A percentile compares a stretch with the other conserved stretches of the same genome.
These are phyloP conservation scores for Holotrichia oblita DNA, from an alignment of 1,140 invertebrate genomes.

Conservation along the genomic window DNA sequence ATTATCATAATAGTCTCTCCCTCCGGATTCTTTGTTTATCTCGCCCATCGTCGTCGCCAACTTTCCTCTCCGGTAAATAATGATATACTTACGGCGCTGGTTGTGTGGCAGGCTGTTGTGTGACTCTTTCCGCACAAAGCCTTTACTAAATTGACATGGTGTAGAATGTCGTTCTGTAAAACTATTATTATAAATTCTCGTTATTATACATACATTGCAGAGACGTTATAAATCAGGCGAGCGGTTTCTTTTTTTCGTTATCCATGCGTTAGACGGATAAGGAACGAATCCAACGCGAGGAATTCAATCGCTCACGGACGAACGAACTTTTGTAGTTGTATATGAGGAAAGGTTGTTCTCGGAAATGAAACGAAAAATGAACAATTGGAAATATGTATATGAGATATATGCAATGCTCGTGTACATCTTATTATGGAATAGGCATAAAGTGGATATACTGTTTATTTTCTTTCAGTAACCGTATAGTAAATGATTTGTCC, in stretches of 20 bases:
- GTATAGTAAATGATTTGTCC: too few relatives aligned
- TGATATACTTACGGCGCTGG: constrained; percentile 13
- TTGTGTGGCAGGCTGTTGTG: background rate
- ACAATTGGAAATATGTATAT: too few relatives aligned
- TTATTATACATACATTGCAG: constrained; percentile 27
- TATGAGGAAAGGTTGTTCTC: constrained; percentile 3
- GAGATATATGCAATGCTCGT: too few relatives aligned
- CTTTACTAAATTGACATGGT: constrained; percentile 27
- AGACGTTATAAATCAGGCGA: constrained; percentile 6
- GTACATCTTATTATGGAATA: too few relatives aligned
- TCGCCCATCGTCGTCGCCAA: background rate
- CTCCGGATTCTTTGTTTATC: constrained; percentile 5
- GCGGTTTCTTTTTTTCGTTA: constrained; percentile 7
- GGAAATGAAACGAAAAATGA: background rate
- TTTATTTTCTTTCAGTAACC: too few relatives aligned
- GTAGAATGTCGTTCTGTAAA: constrained; percentile 19
- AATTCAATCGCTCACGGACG: constrained; percentile 18
- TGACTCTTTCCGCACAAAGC: constrained; percentile 13
- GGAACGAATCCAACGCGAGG: constrained; percentile 8
- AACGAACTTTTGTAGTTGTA: background rate
- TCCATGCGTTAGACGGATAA: background rate
- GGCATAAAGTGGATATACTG: too few relatives aligned
- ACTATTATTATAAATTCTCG: constrained; percentile 37
- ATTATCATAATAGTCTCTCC: constrained; percentile 35
- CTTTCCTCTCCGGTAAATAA: constrained; percentile 33